Evolutionary conservation across 2,888 invertebrate species (phyloP).

Genomic region (Protula sp.): DNA sequence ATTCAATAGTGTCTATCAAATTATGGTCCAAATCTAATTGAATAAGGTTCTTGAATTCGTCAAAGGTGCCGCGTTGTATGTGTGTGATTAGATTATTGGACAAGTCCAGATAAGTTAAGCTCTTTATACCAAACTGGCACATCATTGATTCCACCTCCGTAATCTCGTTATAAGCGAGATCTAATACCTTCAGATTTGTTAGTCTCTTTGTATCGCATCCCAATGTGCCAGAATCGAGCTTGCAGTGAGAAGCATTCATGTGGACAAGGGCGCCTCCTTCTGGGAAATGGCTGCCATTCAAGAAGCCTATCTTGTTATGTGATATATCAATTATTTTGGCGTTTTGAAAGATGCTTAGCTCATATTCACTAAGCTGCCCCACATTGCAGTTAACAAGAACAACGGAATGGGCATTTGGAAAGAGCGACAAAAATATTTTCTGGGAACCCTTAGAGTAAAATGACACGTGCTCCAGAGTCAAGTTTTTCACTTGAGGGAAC

Average conservation of each 20-base stretch:
- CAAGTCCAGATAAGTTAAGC: neutral
- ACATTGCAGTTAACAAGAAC: too few relatives aligned
- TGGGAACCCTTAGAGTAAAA: too few relatives aligned
- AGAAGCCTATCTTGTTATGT: neutral
- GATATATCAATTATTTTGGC: neutral
- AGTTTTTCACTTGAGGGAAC: too few relatives aligned
- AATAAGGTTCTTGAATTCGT: neutral
- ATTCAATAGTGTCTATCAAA: conserved; percentile 3
- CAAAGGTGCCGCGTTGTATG: neutral
- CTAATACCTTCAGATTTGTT: neutral
- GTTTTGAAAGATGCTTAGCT: too few relatives aligned
- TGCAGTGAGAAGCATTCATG: neutral
- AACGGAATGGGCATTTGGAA: too few relatives aligned
- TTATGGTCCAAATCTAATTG: conserved; percentile 18
- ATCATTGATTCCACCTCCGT: neutral
- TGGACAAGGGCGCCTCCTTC: neutral
- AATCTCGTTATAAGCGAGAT: neutral
- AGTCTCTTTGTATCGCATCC: neutral
- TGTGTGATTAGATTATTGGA: neutral
- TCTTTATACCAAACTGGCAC: neutral
- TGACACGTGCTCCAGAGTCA: too few relatives aligned
- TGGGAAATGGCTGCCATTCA: neutral
- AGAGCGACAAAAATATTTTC: too few relatives aligned
- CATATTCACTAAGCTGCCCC: too few relatives aligned
- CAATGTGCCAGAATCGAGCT: neutral